These are phyloP conservation scores for Remorina albescens DNA, from an alignment of 2,797 vertebrate species.

Conservation along the genomic window DNA sequence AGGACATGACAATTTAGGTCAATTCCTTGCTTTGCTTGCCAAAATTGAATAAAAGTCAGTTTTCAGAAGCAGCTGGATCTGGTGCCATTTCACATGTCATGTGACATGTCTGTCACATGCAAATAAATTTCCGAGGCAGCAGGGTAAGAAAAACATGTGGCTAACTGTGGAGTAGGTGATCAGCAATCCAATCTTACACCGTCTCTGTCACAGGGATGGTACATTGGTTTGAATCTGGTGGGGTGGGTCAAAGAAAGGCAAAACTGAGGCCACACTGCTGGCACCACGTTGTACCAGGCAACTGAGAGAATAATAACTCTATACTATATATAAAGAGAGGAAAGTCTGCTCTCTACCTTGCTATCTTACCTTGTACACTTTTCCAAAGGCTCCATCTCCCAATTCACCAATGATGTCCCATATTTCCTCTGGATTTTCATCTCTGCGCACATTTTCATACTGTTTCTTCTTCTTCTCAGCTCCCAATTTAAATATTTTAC, in stretches of 20 bases:
- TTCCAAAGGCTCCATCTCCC: constrained; percentile 97
- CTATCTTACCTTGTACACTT: constrained; percentile 95
- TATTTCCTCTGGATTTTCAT: constrained; percentile 94
- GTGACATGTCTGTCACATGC: constrained; percentile 1
- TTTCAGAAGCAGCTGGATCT: neutral
- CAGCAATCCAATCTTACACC: neutral
- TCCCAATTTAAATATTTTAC: constrained; percentile 97
- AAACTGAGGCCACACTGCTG: constrained; percentile 23
- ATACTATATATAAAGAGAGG: too few species aligned
- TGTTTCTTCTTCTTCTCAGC: constrained; percentile 97
- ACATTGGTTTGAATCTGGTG: constrained; percentile 14
- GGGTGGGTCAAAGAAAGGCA: constrained; percentile 41
- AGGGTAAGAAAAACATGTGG: neutral
- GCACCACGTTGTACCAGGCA: neutral
- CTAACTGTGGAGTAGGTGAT: neutral
- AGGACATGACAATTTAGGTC: too few species aligned
- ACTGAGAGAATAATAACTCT: too few species aligned
- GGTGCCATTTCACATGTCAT: neutral
- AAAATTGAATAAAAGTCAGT: neutral
- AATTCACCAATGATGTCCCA: constrained; percentile 97
- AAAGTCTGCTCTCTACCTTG: too few species aligned
- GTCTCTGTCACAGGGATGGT: constrained; percentile 14
- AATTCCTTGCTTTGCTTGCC: neutral
- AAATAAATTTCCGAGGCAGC: neutral
- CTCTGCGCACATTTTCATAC: constrained; percentile 96